phyloP scores from a whole-genome alignment of 1,140 invertebrate species.

The Leptestheria dahalacensis region DNA sequence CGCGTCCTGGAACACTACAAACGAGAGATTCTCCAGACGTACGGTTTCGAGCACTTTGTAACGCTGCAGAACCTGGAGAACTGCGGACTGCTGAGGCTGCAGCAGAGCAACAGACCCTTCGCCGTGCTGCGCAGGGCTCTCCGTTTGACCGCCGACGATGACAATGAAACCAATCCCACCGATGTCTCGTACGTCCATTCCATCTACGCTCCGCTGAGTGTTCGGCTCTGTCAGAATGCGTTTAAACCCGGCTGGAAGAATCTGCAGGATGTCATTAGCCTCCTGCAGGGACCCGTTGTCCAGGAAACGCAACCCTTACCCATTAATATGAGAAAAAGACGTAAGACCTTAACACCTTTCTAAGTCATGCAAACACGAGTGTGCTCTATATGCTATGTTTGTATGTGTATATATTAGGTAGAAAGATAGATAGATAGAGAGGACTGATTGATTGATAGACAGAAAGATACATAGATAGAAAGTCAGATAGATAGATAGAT shows the following conservation, averaged over 20 bases:
- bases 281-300: conserved; percentile 43
- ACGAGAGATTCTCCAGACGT: conserved; percentile 76
- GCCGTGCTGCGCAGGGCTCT: conserved; percentile 41
- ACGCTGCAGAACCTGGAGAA: conserved; percentile 77
- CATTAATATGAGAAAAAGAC: conserved; percentile 25
- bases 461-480: too few species aligned
- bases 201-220: conserved; percentile 85
- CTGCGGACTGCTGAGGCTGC: conserved; percentile 57
- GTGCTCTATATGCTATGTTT: too few species aligned
- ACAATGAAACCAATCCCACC: conserved; percentile 61
- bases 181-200: conserved; percentile 89
- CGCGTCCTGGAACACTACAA: conserved; percentile 87
- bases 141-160: conserved; percentile 70
- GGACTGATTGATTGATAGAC: too few species aligned
- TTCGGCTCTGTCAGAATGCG: conserved; percentile 72
- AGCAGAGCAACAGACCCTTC: conserved; percentile 28
- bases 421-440: too few species aligned
- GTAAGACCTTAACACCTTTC: conserved; percentile 12
- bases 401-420: too few species aligned
- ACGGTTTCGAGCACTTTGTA: conserved; percentile 72
- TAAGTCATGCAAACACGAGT: too few species aligned
- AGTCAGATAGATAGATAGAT: too few species aligned
- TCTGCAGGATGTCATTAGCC: conserved; percentile 46
- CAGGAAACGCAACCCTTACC: conserved; percentile 37
- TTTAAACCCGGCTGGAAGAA: conserved; percentile 65